These are phyloP conservation scores for Cerastis rubricosa DNA, from an alignment of 2,888 invertebrate genomes.

Conservation along the genomic window DNA sequence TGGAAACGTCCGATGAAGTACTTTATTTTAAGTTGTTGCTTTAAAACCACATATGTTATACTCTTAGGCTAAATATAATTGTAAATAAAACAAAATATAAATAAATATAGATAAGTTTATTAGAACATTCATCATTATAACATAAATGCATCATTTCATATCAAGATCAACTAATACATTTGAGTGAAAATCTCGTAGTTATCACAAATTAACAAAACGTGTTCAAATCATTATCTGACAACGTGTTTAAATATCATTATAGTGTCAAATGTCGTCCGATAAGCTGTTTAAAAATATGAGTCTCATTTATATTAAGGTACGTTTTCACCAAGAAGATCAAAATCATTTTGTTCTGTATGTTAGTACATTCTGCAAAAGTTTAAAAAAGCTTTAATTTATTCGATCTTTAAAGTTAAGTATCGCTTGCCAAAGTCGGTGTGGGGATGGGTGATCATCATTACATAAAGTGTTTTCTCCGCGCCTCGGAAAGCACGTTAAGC, in stretches of 20 bases:
- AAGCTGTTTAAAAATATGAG: slow-evolving; percentile 61
- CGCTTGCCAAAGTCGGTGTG: too few species aligned
- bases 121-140: slow-evolving; percentile 70
- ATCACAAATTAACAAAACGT: slow-evolving; percentile 62
- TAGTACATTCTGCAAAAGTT: not conserved
- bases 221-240: slow-evolving; percentile 58
- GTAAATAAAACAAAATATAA: slow-evolving; percentile 68
- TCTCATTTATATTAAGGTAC: slow-evolving; percentile 52
- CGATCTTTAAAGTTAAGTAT: too few species aligned
- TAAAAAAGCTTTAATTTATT: not conserved
- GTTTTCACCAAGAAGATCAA: slow-evolving; percentile 24
- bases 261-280: slow-evolving; percentile 65
- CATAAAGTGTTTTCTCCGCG: too few species aligned
- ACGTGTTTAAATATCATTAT: slow-evolving; percentile 58
- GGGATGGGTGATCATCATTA: too few species aligned
- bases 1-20: not conserved
- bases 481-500: too few species aligned
- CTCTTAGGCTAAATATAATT: slow-evolving; percentile 42
- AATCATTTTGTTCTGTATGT: not conserved
- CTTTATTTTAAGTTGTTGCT: slow-evolving; percentile 38
- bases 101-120: slow-evolving; percentile 76
- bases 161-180: slow-evolving; percentile 57
- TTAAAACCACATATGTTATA: slow-evolving; percentile 26
- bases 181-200: slow-evolving; percentile 46
- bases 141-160: slow-evolving; percentile 72